Evolutionary conservation across 2,888 invertebrate species (phyloP).

Genomic region (Chironomus riparius): DNA sequence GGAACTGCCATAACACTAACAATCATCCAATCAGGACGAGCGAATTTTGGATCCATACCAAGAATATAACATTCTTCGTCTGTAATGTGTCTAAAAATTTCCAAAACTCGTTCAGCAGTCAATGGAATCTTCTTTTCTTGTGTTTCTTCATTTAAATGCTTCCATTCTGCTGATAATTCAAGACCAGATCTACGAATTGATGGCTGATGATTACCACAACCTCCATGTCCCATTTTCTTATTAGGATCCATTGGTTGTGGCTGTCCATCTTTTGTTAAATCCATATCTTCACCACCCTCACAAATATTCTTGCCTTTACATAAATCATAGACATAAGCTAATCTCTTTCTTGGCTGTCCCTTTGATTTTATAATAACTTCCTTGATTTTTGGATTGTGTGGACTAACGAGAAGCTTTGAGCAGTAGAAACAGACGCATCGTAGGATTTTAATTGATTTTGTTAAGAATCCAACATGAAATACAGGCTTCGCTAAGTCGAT

Average conservation of each 20-base stretch:
- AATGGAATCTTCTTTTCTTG: slow-evolving; percentile 92
- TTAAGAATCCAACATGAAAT: slow-evolving; percentile 95
- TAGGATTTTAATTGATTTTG: slow-evolving; percentile 94
- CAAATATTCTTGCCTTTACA: slow-evolving; percentile 98
- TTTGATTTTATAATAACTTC: slow-evolving; percentile 84
- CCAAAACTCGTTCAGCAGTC: slow-evolving; percentile 93
- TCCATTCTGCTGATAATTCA: slow-evolving; percentile 97
- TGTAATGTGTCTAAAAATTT: slow-evolving; percentile 89
- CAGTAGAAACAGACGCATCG: slow-evolving; percentile 99
- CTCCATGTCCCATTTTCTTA: slow-evolving; percentile 70
- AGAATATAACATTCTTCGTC: slow-evolving; percentile 95
- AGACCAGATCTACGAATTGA: slow-evolving; percentile 80
- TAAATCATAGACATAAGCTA: slow-evolving; percentile 93
- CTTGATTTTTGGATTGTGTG: slow-evolving; percentile 58
- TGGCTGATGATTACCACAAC: slow-evolving; percentile 97
- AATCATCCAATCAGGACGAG: slow-evolving; percentile 99
- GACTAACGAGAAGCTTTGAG: slow-evolving; percentile 90
- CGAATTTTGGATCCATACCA: slow-evolving; percentile 94
- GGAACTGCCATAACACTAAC: slow-evolving; percentile 95
- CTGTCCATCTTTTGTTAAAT: slow-evolving; percentile 66
- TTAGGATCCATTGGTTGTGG: slow-evolving; percentile 46
- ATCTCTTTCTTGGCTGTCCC: slow-evolving; percentile 87
- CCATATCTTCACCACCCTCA: slow-evolving; percentile 98
- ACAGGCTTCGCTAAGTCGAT: slow-evolving; percentile 98
- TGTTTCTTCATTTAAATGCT: slow-evolving; percentile 94